Percentiles rank a stretch among this genome's conserved stretches.
These are phyloP conservation scores for Psittacus erithacus DNA, from an alignment of 2,113 vertebrate genomes.

Conservation along the genomic window DNA sequence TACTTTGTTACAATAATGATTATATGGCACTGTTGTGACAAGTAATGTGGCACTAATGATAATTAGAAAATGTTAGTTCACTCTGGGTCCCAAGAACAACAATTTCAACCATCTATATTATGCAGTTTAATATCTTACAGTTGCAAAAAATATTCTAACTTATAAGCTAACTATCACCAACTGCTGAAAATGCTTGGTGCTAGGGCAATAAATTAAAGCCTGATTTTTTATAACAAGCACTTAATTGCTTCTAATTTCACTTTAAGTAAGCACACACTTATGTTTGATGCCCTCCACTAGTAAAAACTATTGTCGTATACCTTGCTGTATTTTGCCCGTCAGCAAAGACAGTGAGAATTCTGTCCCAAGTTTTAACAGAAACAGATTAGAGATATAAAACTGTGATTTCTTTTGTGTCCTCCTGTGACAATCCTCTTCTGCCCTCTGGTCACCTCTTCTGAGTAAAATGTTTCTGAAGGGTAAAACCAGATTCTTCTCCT, in stretches of 20 bases:
- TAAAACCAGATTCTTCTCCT: background rate
- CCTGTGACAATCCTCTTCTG: background rate
- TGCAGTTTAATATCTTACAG: background rate
- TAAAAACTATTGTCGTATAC: background rate
- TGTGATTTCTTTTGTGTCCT: background rate
- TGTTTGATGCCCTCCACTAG: background rate
- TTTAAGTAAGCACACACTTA: background rate
- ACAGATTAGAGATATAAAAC: background rate
- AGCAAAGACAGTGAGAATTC: background rate
- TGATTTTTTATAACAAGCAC: background rate
- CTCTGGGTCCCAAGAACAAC: background rate
- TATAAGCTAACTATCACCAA: background rate
- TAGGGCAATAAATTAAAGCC: background rate
- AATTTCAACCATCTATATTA: background rate
- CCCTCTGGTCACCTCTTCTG: background rate
- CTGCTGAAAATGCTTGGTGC: background rate
- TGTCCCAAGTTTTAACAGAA: background rate
- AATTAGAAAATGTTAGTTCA: background rate
- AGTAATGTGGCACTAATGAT: background rate
- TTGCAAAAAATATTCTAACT: background rate
- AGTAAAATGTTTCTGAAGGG: background rate
- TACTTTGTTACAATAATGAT: background rate
- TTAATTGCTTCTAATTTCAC: background rate
- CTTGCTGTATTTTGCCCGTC: background rate
- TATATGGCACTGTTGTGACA: background rate